Conservation (phyloP, 2,888 invertebrate species). For the Sinhomidia bicolor region DNA sequence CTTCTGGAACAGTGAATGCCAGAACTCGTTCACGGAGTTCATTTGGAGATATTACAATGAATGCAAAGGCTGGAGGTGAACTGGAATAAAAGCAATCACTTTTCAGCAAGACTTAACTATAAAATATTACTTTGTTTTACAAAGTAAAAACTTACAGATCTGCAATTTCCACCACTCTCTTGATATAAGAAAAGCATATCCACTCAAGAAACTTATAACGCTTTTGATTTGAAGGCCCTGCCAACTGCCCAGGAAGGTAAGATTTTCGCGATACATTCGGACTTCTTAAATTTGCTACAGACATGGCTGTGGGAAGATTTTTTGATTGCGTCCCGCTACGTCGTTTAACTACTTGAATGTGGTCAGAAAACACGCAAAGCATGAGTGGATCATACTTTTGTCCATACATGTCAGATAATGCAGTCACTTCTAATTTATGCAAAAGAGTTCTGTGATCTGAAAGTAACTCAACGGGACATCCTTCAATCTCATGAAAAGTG, state of each 20-base stretch:
- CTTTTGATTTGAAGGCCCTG: constrained; percentile 83
- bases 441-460: constrained; percentile 78
- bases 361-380: constrained; percentile 78
- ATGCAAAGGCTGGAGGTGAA: constrained; percentile 75
- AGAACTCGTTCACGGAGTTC: constrained; percentile 78
- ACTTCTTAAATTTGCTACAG: constrained; percentile 78
- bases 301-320: constrained; percentile 72
- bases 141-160: constrained; percentile 87
- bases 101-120: too few species aligned
- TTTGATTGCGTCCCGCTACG: constrained; percentile 70
- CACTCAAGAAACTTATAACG: constrained; percentile 95
- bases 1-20: constrained; percentile 78
- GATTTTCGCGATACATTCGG: constrained; percentile 78
- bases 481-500: constrained; percentile 98
- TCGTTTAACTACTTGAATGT: constrained; percentile 78
- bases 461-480: constrained; percentile 73
- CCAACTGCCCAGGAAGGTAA: constrained; percentile 70
- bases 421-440: constrained; percentile 77
- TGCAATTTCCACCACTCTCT: constrained; percentile 94
- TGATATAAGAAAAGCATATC: constrained; percentile 93
- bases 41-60: constrained; percentile 76
- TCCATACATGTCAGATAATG: constrained; percentile 76
- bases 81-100: constrained; percentile 41
- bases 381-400: constrained; percentile 77
- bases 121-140: not conserved